Evolutionary conservation across 37 sponge, comb jelly and placozoan species (phyloP).

Genomic region (Oopsacas minuta): DNA sequence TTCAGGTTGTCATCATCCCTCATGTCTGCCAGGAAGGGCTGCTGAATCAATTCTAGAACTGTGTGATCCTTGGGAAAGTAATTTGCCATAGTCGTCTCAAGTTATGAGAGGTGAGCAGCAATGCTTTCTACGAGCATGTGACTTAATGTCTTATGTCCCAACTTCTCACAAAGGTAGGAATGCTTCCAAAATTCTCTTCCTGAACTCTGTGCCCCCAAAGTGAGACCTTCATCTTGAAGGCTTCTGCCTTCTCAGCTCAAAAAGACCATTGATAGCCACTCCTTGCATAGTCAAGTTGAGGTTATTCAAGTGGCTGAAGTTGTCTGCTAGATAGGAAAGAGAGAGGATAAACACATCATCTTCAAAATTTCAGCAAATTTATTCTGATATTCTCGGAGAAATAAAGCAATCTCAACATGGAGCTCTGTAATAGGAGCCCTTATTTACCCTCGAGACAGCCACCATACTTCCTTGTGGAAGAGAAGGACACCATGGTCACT

Average conservation of each 20-base stretch:
- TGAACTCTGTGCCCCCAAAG: neutral
- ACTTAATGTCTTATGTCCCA: neutral
- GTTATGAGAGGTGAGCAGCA: neutral
- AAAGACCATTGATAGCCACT: neutral
- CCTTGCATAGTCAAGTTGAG: neutral
- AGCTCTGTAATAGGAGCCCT: neutral
- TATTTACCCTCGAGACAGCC: neutral
- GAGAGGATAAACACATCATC: neutral
- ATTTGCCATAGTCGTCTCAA: neutral
- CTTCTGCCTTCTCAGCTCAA: neutral
- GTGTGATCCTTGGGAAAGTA: neutral
- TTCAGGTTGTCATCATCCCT: neutral
- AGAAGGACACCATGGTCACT: neutral
- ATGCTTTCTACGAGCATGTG: neutral
- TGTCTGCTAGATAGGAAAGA: neutral
- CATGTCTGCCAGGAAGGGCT: neutral
- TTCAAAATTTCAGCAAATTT: neutral
- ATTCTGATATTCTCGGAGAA: neutral
- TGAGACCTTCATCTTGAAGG: neutral
- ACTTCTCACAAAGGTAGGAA: too few relatives aligned
- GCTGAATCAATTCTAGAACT: neutral
- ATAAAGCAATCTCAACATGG: neutral
- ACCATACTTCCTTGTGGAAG: neutral
- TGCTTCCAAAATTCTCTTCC: neutral
- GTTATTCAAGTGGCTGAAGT: neutral